A percentile compares a stretch with the other conserved stretches of the same genome.
phyloP scores from a whole-genome alignment of 2,797 vertebrate genomes.

The Alca torda region DNA sequence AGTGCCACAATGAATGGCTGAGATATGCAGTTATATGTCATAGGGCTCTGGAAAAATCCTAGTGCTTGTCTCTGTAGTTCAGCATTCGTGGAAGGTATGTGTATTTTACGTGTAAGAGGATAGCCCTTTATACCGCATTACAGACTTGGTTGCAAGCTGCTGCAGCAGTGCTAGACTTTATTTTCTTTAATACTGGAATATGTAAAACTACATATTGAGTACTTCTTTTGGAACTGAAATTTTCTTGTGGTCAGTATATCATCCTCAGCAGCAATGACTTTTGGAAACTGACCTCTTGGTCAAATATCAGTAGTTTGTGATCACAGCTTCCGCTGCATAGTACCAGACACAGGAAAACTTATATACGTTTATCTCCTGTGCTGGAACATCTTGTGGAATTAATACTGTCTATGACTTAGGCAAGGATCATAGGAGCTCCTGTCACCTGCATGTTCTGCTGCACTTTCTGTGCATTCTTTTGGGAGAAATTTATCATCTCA shows the following conservation, averaged over 20 bases:
- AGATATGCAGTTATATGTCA: rapidly evolving
- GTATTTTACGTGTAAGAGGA: not conserved
- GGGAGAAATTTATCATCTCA: not conserved
- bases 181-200: not conserved
- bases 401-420: not conserved
- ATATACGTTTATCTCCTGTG: not conserved
- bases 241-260: not conserved
- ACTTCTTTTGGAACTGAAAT: not conserved
- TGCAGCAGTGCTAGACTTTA: rapidly evolving
- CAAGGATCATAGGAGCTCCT: not conserved
- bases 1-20: not conserved
- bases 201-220: not conserved
- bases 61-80: not conserved
- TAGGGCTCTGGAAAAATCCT: not conserved
- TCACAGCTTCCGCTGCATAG: not conserved
- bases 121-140: not conserved
- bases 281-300: not conserved
- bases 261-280: not conserved
- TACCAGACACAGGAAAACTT: not conserved
- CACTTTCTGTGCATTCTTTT: not conserved
- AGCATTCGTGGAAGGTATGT: rapidly evolving
- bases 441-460: not conserved
- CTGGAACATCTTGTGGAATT: not conserved
- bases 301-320: not conserved
- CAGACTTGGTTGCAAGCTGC: not conserved